Base-by-base conservation (phyloP, 1,140 invertebrate genomes). In the Phymastichus coffea region DNA sequence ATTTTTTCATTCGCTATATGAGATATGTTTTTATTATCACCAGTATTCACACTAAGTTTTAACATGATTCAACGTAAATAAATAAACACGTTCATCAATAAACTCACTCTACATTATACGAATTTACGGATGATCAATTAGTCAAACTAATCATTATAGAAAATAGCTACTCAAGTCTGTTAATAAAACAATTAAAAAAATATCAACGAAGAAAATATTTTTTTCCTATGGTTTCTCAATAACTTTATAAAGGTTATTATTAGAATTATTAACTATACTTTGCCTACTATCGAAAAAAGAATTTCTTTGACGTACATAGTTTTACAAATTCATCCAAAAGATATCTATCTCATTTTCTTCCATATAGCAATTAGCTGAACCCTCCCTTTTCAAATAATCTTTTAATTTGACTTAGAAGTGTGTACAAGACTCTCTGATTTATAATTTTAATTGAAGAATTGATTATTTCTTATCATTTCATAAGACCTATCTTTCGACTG, bases 351-450 rank as follows among this genome's bases (percentile, higher is more conserved):
- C 22, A 10, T 17, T 48, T 15, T 41, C 20, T 26, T 49, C 28
- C 7, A 49, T n/a, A n/a, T n/a, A 48, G 33, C 9, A 14, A 41
- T 57, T 23, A 25, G 26, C 23, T 23, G 30, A 35, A 49, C 28
- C 49, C 40, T 49, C 3, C 6, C n/a, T 1, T 20, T 22, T 15
- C 4, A 43, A 38, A 41, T 2, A 25, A 26, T 19, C 20, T 44
- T 53, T n/a, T 44, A 22, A 46, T 48, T 57, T 57, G 55, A 57
- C 55, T 57, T 57, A 57, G 55, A 49, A 57, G 41, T 8, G 44
- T 40, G 22, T 20, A 41, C 30, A 33, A 20, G 30, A 56, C 22
- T 22, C 15, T 23, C 2, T 33, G 10, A 33, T 33, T 55, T 38
- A 14, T 25, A 25, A 46, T 28, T 49, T 41, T 2, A 49, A 40